Conservation (phyloP, 1,140 invertebrate species). For the Hypsibius dujardini region DNA sequence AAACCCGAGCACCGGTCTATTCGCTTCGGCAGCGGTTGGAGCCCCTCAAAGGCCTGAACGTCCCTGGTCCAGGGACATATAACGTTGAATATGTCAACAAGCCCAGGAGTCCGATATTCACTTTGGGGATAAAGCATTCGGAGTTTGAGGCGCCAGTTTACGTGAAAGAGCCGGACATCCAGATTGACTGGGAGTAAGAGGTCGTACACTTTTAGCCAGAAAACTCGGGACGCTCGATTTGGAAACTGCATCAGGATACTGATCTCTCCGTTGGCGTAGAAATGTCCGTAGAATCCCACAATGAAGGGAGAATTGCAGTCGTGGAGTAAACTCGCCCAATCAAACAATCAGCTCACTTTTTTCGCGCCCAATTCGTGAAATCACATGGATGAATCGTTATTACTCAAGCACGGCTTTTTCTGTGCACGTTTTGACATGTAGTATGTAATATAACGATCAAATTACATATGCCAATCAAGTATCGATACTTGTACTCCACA, state of each 20-base stretch:
- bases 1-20: background rate
- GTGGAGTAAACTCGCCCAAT: constrained; percentile 88
- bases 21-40: background rate
- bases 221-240: no score
- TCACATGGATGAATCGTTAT: no score
- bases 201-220: no score
- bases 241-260: constrained; percentile 99
- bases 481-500: no score
- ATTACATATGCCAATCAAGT: no score
- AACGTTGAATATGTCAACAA: background rate
- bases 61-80: background rate
- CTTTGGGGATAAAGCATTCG: background rate
- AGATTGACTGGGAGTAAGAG: constrained; percentile 9
- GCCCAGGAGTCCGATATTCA: background rate
- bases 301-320: constrained; percentile 99
- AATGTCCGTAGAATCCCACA: constrained; percentile 97
- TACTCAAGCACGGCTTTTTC: no score
- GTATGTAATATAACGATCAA: no score
- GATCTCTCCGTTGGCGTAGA: constrained; percentile 95
- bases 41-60: background rate
- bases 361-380: no score
- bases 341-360: background rate
- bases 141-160: background rate
- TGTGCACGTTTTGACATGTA: no score
- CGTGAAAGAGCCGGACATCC: background rate